Conservation (phyloP, 64 coral and sea anemone species). For the Stichodactyla mertensii region DNA sequence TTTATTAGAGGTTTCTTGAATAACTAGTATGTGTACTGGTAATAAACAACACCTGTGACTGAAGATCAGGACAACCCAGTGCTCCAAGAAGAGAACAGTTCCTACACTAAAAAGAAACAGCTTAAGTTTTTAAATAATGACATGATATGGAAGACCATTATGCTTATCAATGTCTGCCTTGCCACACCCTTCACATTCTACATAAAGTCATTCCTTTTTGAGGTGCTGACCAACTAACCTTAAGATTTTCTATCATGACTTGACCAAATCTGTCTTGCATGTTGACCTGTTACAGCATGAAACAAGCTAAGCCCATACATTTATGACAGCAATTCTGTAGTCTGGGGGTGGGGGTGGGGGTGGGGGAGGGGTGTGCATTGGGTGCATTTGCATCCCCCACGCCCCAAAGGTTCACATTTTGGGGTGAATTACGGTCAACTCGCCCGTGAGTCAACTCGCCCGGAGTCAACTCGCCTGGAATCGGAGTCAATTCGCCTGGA, state of each 20-base stretch:
- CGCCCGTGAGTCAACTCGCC: too few relatives aligned
- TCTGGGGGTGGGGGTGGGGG: too few relatives aligned
- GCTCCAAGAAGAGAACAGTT: conserved; percentile 91
- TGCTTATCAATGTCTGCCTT: too few relatives aligned
- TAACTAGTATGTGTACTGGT: neutral
- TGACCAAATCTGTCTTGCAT: conserved; percentile 98
- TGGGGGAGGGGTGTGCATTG: too few relatives aligned
- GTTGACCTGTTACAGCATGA: conserved; percentile 54
- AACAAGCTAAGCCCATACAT: neutral
- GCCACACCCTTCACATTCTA: too few relatives aligned
- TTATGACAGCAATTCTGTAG: neutral
- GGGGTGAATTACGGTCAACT: too few relatives aligned
- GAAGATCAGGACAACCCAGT: conserved; percentile 58
- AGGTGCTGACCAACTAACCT: conserved; percentile 33
- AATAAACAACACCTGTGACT: conserved; percentile 70
- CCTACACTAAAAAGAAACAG: conserved; percentile 57
- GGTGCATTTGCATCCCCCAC: too few relatives aligned
- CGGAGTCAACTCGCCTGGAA: too few relatives aligned
- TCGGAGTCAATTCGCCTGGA: too few relatives aligned
- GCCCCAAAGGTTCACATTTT: too few relatives aligned
- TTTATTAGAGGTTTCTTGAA: too few relatives aligned
- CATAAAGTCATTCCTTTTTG: neutral
- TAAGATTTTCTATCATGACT: conserved; percentile 93
- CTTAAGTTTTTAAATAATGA: neutral
- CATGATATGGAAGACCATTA: too few relatives aligned